Conservation (phyloP, 92 coral and sea anemone species). For the Anthopleura xanthogrammica region DNA sequence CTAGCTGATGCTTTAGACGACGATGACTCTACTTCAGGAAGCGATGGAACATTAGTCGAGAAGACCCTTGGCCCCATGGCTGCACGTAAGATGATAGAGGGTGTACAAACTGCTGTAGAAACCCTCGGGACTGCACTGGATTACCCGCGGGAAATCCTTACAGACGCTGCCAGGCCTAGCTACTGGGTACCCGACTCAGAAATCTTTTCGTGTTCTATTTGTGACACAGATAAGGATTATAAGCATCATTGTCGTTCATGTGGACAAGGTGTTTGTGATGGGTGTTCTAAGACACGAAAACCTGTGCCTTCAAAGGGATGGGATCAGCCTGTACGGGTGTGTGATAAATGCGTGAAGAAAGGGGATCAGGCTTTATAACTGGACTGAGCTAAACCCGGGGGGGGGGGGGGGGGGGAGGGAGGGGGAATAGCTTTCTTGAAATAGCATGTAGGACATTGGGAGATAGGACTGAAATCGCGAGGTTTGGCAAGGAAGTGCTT, state of each 20-base stretch:
- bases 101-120: slow-evolving; percentile 83
- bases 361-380: slow-evolving; percentile 31
- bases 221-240: slow-evolving; percentile 67
- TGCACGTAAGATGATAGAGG: slow-evolving; percentile 93
- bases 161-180: slow-evolving; percentile 96
- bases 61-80: slow-evolving; percentile 76
- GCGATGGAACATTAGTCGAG: slow-evolving; percentile 31
- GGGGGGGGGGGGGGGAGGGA: background rate
- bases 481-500: background rate
- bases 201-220: slow-evolving; percentile 70
- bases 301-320: slow-evolving; percentile 93
- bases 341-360: slow-evolving; percentile 78
- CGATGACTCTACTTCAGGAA: slow-evolving; percentile 40
- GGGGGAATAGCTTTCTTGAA: background rate
- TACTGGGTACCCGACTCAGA: slow-evolving; percentile 96
- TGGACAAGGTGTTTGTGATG: slow-evolving; percentile 92
- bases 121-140: slow-evolving; percentile 78
- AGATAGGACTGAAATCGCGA: too few species aligned
- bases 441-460: too few species aligned
- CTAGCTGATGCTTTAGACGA: slow-evolving; percentile 84
- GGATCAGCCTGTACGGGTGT: slow-evolving; percentile 97
- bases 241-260: slow-evolving; percentile 98
- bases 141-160: slow-evolving; percentile 81
- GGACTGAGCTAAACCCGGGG: background rate
- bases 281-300: slow-evolving; percentile 67